Conservation (phyloP, 2,888 invertebrate genomes). For the Dorcus parallelipipedus region DNA sequence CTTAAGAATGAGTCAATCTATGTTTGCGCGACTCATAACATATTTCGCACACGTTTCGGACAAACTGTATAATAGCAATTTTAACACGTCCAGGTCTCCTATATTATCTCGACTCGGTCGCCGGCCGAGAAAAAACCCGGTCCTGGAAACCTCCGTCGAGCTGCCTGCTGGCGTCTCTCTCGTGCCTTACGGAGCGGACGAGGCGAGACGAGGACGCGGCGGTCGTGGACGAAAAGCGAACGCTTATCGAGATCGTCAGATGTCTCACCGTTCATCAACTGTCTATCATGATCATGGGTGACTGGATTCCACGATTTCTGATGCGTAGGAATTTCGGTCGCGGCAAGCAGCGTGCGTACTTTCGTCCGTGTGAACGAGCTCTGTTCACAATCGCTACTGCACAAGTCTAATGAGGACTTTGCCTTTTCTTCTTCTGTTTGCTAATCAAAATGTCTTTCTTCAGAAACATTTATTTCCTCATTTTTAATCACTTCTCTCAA, state of each 20-base stretch:
- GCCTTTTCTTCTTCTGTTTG: too few species aligned
- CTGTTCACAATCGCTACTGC: too few species aligned
- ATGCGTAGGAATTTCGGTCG: conserved; percentile 39
- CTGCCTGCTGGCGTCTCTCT: not conserved
- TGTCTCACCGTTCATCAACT: conserved; percentile 45
- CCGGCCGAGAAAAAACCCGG: not conserved
- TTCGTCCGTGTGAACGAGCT: not conserved
- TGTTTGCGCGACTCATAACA: not conserved
- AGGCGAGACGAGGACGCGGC: not conserved
- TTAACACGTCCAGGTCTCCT: conserved; percentile 16
- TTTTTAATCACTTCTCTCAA: too few species aligned
- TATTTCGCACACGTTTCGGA: conserved; percentile 12
- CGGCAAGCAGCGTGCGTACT: conserved; percentile 5
- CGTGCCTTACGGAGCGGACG: not conserved
- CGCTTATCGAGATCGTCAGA: conserved; percentile 34
- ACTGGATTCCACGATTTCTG: conserved; percentile 44
- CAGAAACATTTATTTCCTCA: too few species aligned
- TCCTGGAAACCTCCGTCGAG: not conserved
- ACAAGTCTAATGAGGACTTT: too few species aligned
- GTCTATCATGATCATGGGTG: conserved; percentile 45
- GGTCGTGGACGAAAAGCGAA: not conserved
- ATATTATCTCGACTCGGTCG: conserved; percentile 12
- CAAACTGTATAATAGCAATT: conserved; percentile 19
- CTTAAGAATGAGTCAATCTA: too few species aligned
- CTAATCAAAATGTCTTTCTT: too few species aligned